Percentiles rank a stretch among this genome's conserved stretches.
Conservation (phyloP, 1,140 invertebrate genomes). For the Macrostomum lignano region DNA sequence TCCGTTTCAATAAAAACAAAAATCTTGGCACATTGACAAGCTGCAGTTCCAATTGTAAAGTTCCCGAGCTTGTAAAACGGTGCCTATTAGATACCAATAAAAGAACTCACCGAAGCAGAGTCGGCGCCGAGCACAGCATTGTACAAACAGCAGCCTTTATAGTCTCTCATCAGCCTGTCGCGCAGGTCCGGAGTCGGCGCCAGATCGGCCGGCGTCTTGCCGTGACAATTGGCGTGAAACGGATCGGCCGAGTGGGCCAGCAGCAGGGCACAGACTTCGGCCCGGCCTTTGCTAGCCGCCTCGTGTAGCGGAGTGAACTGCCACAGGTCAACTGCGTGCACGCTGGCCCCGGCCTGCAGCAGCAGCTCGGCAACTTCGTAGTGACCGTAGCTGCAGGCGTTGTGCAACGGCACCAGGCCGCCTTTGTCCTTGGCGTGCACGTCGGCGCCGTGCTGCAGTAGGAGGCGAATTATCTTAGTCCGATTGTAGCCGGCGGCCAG, state of each 20-base stretch:
- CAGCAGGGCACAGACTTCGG: constrained; percentile 64
- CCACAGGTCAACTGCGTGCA: constrained; percentile 83
- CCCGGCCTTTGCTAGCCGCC: constrained; percentile 73
- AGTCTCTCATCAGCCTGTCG: constrained; percentile 61
- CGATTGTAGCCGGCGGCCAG: constrained; percentile 76
- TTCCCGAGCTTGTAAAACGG: no score
- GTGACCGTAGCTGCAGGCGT: constrained; percentile 71
- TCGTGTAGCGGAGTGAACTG: constrained; percentile 83
- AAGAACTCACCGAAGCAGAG: no score
- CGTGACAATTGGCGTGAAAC: constrained; percentile 72
- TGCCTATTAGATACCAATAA: no score
- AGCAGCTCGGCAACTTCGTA: constrained; percentile 58
- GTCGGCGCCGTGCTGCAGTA: constrained; percentile 68
- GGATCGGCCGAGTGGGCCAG: constrained; percentile 58
- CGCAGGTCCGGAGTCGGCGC: constrained; percentile 62
- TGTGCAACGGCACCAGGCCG: constrained; percentile 63
- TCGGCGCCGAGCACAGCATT: no score
- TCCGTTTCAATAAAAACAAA: no score
- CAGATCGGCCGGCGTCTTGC: constrained; percentile 71
- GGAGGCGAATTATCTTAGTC: constrained; percentile 54
- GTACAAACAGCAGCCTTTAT: no score
- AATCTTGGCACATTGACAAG: no score
- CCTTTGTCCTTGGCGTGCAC: constrained; percentile 88
- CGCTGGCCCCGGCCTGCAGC: constrained; percentile 16
- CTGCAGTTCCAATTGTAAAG: no score